Evolutionary conservation across 1,140 invertebrate genomes (phyloP).

Genomic region (Hycleus cichorii): DNA sequence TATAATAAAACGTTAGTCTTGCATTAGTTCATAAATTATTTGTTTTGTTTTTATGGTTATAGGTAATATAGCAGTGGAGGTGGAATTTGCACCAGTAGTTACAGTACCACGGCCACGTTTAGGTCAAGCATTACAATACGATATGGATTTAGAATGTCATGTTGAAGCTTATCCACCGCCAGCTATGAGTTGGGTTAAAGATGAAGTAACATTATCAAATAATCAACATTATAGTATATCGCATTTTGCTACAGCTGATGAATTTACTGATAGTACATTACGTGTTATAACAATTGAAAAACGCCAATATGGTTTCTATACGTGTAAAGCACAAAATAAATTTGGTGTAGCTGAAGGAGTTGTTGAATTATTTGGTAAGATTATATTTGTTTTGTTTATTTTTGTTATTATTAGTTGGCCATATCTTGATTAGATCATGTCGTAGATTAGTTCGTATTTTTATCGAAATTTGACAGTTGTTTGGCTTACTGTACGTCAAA

Average conservation of each 20-base stretch:
- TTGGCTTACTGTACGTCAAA: too few species aligned
- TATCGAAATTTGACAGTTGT: too few species aligned
- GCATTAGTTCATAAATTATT: neutral
- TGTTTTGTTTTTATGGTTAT: neutral
- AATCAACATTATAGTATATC: slow-evolving; percentile 82
- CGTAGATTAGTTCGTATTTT: too few species aligned
- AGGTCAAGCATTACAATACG: slow-evolving; percentile 82
- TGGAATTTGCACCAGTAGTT: slow-evolving; percentile 82
- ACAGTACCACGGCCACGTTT: slow-evolving; percentile 70
- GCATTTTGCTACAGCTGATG: slow-evolving; percentile 81
- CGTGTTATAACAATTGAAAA: slow-evolving; percentile 87
- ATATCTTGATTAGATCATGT: too few species aligned
- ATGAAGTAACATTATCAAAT: slow-evolving; percentile 69
- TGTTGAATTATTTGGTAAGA: slow-evolving; percentile 78
- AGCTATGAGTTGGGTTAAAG: slow-evolving; percentile 80
- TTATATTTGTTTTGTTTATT: neutral
- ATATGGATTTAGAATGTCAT: slow-evolving; percentile 88
- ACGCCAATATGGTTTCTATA: slow-evolving; percentile 78
- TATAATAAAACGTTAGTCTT: too few species aligned
- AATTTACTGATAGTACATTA: slow-evolving; percentile 78
- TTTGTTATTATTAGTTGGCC: neutral
- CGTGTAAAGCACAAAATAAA: slow-evolving; percentile 81
- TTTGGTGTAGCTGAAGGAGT: slow-evolving; percentile 68
- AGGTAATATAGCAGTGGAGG: slow-evolving; percentile 76
- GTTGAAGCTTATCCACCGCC: slow-evolving; percentile 88